Percentiles rank a stretch among this genome's conserved stretches.
Evolutionary conservation across 2,113 vertebrate genomes (phyloP).

Genomic region (Garra rufa): DNA sequence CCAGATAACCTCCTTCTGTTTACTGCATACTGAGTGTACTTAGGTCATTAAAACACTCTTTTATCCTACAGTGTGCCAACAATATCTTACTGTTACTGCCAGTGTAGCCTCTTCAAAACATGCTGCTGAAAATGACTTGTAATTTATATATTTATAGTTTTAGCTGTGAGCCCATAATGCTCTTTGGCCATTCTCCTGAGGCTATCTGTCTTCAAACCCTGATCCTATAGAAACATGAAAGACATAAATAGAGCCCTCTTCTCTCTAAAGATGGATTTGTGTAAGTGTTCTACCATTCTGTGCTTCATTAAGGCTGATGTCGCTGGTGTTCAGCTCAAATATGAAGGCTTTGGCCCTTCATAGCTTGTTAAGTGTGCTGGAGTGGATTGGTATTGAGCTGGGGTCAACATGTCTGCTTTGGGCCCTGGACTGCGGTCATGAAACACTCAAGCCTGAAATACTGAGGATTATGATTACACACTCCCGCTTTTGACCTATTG

Average conservation of each 20-base stretch:
- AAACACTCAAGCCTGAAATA: constrained; percentile 27
- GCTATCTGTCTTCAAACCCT: constrained; percentile 28
- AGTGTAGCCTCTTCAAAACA: neutral
- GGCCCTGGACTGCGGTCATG: constrained; percentile 15
- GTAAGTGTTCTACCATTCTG: constrained; percentile 45
- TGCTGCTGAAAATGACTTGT: neutral
- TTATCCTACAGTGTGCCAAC: neutral
- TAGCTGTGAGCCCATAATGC: neutral
- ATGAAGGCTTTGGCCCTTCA: constrained; percentile 63
- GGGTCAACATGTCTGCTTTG: constrained; percentile 41
- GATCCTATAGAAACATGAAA: constrained; percentile 54
- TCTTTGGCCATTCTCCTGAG: constrained; percentile 48
- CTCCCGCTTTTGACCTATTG: neutral
- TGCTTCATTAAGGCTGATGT: constrained; percentile 59
- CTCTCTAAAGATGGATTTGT: constrained; percentile 51
- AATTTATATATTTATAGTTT: constrained; percentile 1
- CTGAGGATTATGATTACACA: constrained; percentile 4
- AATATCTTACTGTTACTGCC: neutral
- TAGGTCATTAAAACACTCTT: neutral
- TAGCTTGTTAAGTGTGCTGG: constrained; percentile 55
- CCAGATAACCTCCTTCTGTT: neutral
- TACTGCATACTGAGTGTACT: constrained; percentile 11
- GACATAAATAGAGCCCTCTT: constrained; percentile 36
- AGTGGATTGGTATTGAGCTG: constrained; percentile 48
- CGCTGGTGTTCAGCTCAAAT: constrained; percentile 47